Evolutionary conservation across 2,113 vertebrate genomes (phyloP), one percentile per base, ranked within the genome.

Genomic region (Apodemus sylvaticus): DNA sequence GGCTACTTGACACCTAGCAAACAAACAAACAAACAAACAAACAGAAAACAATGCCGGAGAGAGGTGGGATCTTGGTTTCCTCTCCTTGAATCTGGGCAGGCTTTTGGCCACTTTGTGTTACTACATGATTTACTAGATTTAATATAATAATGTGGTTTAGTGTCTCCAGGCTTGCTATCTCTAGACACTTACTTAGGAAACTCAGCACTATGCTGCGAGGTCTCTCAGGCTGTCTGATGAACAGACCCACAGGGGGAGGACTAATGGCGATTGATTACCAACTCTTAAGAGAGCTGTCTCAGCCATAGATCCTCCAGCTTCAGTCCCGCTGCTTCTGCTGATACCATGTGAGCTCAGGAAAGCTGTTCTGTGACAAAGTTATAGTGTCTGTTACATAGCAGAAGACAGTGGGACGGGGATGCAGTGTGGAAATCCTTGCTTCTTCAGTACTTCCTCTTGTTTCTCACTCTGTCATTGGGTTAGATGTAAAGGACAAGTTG

Each of bases 61-160:
- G 78, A 81, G 34, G 48, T 55, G 17, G 34, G 9, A 29, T n/a
- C 66, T 79, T 1, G 48, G 36, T 86, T 81, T 92, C 58, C 24
- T 76, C 11, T 8, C 31, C 17, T 93, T 77, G 66, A 90, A 83
- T 53, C 42, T 83, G n/a, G 45, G 45, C 85, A 64, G 77, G 20
- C 34, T 48, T 64, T 6, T 85, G 76, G 31, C 51, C 68, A 45
- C n/a, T 90, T 91, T 51, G 45, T 73, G 20, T 78, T n/a, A 9
- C 20, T 73, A 7, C 71, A 19, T 77, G 81, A 90, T 83, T 93
- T 92, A n/a, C n/a, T n/a, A n/a, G n/a, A n/a, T n/a, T n/a, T n/a
- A n/a, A n/a, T 68, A 19, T 88, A 71, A 51, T 83, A 66, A 51
- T 55, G 48, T 53, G 60, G 51, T 85, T 26, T 29, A 4, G 31